Base-by-base conservation (phyloP, 2,113 vertebrate species). In the Monopterus albus region DNA sequence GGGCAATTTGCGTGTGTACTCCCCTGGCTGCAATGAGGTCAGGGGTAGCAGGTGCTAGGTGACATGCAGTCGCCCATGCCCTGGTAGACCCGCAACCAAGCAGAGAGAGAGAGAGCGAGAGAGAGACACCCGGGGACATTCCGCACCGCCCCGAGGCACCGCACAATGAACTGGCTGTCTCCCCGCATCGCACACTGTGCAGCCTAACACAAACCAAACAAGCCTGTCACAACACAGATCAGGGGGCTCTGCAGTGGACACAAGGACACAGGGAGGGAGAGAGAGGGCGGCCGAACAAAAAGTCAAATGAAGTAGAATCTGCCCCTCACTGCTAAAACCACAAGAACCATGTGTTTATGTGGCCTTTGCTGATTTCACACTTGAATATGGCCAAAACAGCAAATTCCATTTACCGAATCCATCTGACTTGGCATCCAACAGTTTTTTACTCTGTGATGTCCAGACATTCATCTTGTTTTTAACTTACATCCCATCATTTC, bases 21-120 rank as follows among this genome's bases (percentile, higher is more conserved):
- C 71, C 55, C 40, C 59, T 13, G 57, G 72, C 57, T 75, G 69
- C 15, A 28, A 64, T 2, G 59, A 80, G 86, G 81, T 82, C 79
- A 79, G 77, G 68, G 64, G 74, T 12, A 79, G 83, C 91, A 92
- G 90, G 83, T 91, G 91, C 84, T 15, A 58, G 40, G 63, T 79
- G 82, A 78, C 77, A 75, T 12, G n/a, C 25, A 20, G 86, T 47
- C 29, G 29, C 75, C 46, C 66, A 49, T 55, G 60, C 66, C 43
- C 52, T 4, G 31, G 43, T 64, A 36, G 57, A 76, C 50, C 75
- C 7, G 23, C 43, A 81, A 63, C 69, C 33, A 77, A 76, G 64
- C 75, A 63, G 71, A 65, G 38, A 59, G n/a, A 62, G 14, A 18
- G 36, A 25, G n/a, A 57, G 17, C 21, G 31, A 35, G 33, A 55